Base-by-base conservation (phyloP, 2,888 invertebrate species). In the Hesperia comma region DNA sequence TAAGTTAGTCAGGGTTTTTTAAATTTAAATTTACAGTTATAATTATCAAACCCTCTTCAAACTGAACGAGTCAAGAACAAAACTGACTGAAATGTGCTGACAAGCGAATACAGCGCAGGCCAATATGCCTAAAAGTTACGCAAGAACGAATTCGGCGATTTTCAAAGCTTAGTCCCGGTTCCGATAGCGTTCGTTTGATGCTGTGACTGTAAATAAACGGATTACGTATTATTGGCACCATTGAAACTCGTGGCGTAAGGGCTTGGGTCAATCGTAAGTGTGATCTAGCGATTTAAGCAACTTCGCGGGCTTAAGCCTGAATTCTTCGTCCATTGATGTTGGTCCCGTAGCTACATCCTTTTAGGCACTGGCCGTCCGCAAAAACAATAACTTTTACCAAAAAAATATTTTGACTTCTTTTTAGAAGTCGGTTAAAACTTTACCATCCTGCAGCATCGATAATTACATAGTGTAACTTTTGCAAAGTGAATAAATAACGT, bases 201-300 rank as follows among this genome's bases (percentile, higher is more conserved):
- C 63, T 63, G 56, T 33, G 37, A 46, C 55, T 46, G 33, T 55
- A 46, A 33, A 55, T 63, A 63, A 63, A 54, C 56, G 33, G 64
- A 57, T 58, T 63, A 63, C 37, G 63, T 57, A 32, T 55, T 63
- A 64, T 58, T 64, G 51, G 41, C 41, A 58, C 57, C 32, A 51
- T 51, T 26, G 21, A 21, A 14, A 2, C 43, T 6, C 21, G 5
- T 51, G 10, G 51, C 7, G 3, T 26, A 26, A n/a, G 6, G 26
- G 26, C 14, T 26, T 26, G 3, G 5, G 21, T 17, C 10, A 49
- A 49, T 46, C 15, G 15, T 46, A 46, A 46, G 43, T 19, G 43
- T 19, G 49, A 49, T 19, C 10, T 19, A 49, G 8, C 8, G 49
- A 49, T 12, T 49, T 19, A 5, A 10, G 15, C 0, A 37, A 43